Percentiles rank a stretch among this genome's conserved stretches.
These are phyloP conservation scores for Phrynocephalus vlangalii DNA, from an alignment of 2,797 vertebrate species.

Conservation along the genomic window DNA sequence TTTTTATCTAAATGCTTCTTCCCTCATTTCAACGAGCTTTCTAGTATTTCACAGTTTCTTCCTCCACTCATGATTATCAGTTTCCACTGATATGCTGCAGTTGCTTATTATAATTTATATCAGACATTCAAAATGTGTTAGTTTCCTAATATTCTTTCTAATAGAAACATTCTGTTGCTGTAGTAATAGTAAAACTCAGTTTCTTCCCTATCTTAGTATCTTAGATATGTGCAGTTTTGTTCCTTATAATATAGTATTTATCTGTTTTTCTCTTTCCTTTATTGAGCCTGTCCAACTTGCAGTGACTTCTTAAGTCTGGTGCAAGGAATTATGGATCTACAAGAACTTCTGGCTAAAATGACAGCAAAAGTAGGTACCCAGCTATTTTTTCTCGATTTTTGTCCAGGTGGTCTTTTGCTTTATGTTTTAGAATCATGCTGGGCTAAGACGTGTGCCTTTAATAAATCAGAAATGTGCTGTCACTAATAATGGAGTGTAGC, in stretches of 20 bases:
- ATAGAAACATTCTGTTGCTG: not conserved
- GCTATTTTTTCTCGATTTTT: conserved; percentile 32
- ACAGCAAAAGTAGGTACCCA: conserved; percentile 90
- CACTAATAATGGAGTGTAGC: not conserved
- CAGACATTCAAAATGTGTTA: not conserved
- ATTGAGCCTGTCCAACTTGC: conserved; percentile 95
- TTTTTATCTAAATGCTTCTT: too few relatives aligned
- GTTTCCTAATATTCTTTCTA: not conserved
- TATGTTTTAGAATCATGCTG: conserved; percentile 21
- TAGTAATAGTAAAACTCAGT: not conserved
- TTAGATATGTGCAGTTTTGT: not conserved
- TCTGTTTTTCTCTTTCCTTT: conserved; percentile 73
- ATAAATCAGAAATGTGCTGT: not conserved
- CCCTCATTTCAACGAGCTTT: too few relatives aligned
- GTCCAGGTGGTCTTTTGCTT: conserved; percentile 44
- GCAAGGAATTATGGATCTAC: conserved; percentile 98
- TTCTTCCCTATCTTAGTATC: not conserved
- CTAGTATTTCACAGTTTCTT: not conserved
- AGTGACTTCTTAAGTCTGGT: conserved; percentile 97
- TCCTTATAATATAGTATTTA: conserved; percentile 57
- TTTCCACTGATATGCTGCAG: not conserved
- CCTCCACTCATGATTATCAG: not conserved
- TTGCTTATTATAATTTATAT: not conserved
- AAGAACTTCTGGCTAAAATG: conserved; percentile 97
- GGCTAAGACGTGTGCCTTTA: not conserved